Base-by-base conservation (phyloP, 2,797 vertebrate species). In the Myotis planiceps region DNA sequence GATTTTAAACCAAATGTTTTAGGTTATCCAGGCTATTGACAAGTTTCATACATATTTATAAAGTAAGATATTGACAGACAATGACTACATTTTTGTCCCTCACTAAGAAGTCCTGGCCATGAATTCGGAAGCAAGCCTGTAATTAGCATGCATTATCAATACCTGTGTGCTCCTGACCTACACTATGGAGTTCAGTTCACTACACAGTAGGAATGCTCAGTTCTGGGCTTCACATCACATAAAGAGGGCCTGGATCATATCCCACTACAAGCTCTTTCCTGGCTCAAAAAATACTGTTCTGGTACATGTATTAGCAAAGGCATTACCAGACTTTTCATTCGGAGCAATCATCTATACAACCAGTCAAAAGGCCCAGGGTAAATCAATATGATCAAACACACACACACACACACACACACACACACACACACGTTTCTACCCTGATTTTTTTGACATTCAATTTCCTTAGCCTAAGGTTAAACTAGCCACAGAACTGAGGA, bases 241-340 rank as follows among this genome's bases (percentile, higher is more conserved):
- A 47, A 32, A 82, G 23, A 9, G 5, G 15, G 10, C 15, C 25
- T 71, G 37, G 75, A 55, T 86, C 32, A 42, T 65, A 75, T 53
- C n/a, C 49, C 19, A 58, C 0, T 42, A n/a, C 19, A 80, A 45
- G 21, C 12, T 91, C 19, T 75, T 34, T 74, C 2, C 49, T 84
- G 55, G 37, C 13, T 58, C 45, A 49, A 6, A 18, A n/a, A 88
- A 29, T 71, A 32, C 25, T 78, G 6, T 90, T 82, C 88, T 3
- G 49, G 83, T 66, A 49, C 32, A 51, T 21, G 3, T 71, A 63
- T 72, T 87, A 47, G 9, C 42, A 95, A 89, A 96, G 3, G 1
- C 29, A 94, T 93, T 96, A 89, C 47, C 66, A 92, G 58, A 63
- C 47, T 87, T 80, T n/a, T 92, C 49, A 60, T 13, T 51, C 72